Conservation (phyloP, 35 echinoderm and acorn worm genomes). For the Heliocidaris erythrogramma region DNA sequence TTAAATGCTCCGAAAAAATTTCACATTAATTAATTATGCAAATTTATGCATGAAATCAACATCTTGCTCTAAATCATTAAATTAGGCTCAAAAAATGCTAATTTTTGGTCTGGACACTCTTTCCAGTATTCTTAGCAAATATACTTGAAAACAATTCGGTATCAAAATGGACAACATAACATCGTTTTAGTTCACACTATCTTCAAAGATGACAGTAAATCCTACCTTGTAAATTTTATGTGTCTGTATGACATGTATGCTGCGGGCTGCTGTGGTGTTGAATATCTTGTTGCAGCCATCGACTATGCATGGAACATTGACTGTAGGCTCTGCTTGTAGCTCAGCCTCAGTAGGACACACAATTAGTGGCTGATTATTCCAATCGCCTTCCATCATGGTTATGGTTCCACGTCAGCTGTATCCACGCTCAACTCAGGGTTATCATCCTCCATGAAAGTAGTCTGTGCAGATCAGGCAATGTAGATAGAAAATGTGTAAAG, state of each 20-base stretch:
- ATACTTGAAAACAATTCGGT: too few relatives aligned
- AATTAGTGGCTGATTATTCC: not conserved
- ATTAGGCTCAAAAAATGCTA: too few relatives aligned
- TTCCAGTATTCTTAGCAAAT: too few relatives aligned
- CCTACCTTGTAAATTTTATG: conserved; percentile 37
- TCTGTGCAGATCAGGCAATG: not conserved
- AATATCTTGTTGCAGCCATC: conserved; percentile 33
- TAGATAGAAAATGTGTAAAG: not conserved
- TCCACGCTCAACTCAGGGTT: too few relatives aligned
- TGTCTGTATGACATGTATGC: conserved; percentile 40
- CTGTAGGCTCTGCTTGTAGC: not conserved
- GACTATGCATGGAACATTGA: conserved; percentile 22
- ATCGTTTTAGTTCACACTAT: too few relatives aligned
- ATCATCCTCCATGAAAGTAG: not conserved
- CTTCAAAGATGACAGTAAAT: not conserved
- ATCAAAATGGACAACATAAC: too few relatives aligned
- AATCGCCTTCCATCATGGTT: not conserved
- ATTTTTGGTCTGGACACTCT: too few relatives aligned
- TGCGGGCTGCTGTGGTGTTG: conserved; percentile 28
- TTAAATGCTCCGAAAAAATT: too few relatives aligned
- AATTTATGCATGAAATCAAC: too few relatives aligned
- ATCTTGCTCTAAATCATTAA: too few relatives aligned
- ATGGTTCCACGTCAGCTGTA: not conserved
- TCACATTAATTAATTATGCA: too few relatives aligned
- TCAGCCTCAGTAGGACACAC: conserved; percentile 20